Evolutionary conservation across 2,113 vertebrate genomes (phyloP), one percentile per base, ranked within the genome.

Genomic region (Rallus limicola): DNA sequence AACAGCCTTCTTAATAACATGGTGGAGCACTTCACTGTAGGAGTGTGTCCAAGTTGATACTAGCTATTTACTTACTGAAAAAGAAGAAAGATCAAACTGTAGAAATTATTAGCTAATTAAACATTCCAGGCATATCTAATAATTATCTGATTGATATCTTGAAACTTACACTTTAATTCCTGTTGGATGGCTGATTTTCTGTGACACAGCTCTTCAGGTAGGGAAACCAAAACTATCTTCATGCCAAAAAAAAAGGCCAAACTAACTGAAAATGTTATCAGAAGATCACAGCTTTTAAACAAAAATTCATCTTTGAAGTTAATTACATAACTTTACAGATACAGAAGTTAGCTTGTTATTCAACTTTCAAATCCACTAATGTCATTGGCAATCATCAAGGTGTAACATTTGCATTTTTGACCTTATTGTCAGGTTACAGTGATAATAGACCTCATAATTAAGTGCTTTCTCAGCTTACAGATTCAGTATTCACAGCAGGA

Each of bases 201-300:
- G 29, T 71, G 70, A 34, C 9, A 65, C 24, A 60, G 2, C 5
- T 42, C 26, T 69, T 79, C 23, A 26, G 9, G 1, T 26, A 7
- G 20, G 11, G 18, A 80, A 64, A 63, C 8, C 6, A 71, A 90
- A 93, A 28, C 20, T 6, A 2, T 69, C 25, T 86, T 65, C n/a
- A 38, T 13, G 25, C 3, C 46, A 63, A 4, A 10, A 31, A 59
- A 78, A 53, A 23, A 4, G 2, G 0, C 2, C 6, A 42, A 18
- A 18, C 18, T 79, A 50, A 36, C 13, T 19, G 21, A 44, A 90
- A 90, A 60, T 36, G 1, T 48, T 68, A 20, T 17, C 20, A 67
- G 9, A 67, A 33, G 15, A 64, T 20, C 62, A 92, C 15, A 78
- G 38, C 6, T 81, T 75, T 82, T 76, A 72, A 76, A 60, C 14